Evolutionary conservation across 2,113 vertebrate species (phyloP).

Genomic region (Okapia johnstoni): DNA sequence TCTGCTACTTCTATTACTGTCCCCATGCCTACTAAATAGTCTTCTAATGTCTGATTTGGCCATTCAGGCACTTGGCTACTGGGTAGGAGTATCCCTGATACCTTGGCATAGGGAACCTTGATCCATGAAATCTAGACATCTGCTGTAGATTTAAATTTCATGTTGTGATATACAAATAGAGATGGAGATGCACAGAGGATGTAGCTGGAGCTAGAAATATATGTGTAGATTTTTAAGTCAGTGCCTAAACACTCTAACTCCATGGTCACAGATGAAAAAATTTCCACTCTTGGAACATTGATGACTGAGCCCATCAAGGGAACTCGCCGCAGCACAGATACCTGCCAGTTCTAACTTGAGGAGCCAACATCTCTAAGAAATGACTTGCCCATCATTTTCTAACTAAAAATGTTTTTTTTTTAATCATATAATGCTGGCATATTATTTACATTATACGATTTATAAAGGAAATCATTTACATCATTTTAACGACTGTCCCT

Average conservation of each 20-base stretch:
- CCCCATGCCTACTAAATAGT: background rate
- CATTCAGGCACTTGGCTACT: background rate
- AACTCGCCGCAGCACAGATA: background rate
- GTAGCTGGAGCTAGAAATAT: background rate
- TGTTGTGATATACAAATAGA: background rate
- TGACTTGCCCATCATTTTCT: background rate
- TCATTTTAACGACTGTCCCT: background rate
- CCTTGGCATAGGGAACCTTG: rapidly evolving
- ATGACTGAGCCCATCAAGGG: rapidly evolving
- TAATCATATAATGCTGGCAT: background rate
- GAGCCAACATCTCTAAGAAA: background rate
- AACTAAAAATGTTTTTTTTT: background rate
- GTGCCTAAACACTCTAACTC: background rate
- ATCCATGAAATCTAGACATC: background rate
- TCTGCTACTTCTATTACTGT: background rate
- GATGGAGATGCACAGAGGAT: background rate
- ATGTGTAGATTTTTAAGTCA: background rate
- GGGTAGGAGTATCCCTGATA: background rate
- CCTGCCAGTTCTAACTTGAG: background rate
- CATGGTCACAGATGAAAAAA: background rate
- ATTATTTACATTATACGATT: background rate
- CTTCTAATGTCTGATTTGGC: background rate
- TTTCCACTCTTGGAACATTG: background rate
- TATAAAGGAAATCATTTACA: background rate
- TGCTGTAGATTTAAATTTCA: background rate